Conservation (phyloP, 2,888 invertebrate genomes). For the Callimorpha dominula region DNA sequence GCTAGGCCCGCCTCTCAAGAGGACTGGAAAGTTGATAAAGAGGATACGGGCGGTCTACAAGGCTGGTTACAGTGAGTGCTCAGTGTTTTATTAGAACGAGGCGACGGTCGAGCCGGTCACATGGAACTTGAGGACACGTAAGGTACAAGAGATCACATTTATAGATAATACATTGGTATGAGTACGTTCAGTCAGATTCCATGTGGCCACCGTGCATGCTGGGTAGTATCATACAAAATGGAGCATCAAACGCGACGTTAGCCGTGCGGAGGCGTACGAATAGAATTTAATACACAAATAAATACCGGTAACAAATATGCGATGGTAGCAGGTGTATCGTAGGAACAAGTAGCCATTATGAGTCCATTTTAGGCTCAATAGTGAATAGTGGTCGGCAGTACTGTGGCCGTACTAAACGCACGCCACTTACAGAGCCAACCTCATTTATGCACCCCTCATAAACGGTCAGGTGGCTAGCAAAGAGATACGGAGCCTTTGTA, state of each 20-base stretch:
- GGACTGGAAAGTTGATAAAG: slow-evolving; percentile 77
- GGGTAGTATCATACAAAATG: slow-evolving; percentile 21
- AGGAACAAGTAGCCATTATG: slow-evolving; percentile 83
- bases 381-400: slow-evolving; percentile 73
- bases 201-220: slow-evolving; percentile 59
- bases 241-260: slow-evolving; percentile 16
- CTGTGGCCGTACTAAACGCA: slow-evolving; percentile 68
- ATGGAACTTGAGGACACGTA: slow-evolving; percentile 51
- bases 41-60: slow-evolving; percentile 83
- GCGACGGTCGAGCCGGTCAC: slow-evolving; percentile 46
- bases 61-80: slow-evolving; percentile 84
- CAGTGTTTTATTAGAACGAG: slow-evolving; percentile 49
- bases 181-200: slow-evolving; percentile 59
- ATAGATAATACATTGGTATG: slow-evolving; percentile 8
- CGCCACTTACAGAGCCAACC: slow-evolving; percentile 63
- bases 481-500: slow-evolving; percentile 61
- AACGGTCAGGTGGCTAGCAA: slow-evolving; percentile 77
- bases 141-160: slow-evolving; percentile 36
- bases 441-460: slow-evolving; percentile 85
- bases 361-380: slow-evolving; percentile 83
- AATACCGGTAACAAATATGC: slow-evolving; percentile 76
- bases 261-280: slow-evolving; percentile 49
- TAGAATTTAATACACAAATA: slow-evolving; percentile 70
- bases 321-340: slow-evolving; percentile 80
- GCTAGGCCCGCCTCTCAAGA: slow-evolving; percentile 79